Base-by-base conservation (phyloP, 2,113 vertebrate genomes). In the Megalops atlanticus region DNA sequence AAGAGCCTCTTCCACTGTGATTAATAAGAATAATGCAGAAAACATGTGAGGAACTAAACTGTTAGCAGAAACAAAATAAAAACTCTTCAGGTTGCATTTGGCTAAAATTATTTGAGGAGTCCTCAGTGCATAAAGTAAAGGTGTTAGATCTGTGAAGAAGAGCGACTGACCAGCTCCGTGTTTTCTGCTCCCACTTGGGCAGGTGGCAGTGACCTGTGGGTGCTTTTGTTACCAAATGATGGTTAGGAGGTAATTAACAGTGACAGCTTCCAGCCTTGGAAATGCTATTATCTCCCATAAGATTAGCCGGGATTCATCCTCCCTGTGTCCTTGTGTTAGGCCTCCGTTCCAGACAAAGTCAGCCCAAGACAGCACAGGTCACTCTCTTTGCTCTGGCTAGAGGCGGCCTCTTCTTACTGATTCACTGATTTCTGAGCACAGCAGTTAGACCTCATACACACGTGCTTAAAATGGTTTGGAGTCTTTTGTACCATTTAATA, bases 261-360 rank as follows among this genome's bases (percentile, higher is more conserved):
- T 79, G 81, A 79, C 77, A 83, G 76, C 81, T 35, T 40, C 12
- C 52, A 82, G 81, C 31, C 71, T 72, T 33, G 76, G 71, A 64
- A 75, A 83, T 79, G 81, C 76, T 78, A 68, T 83, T 79, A 83
- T 78, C 81, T 40, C 77, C 49, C 21, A 79, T n/a, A 27, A 49
- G 81, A 73, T 79, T 79, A 83, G 40, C 40, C 41, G 27, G 39
- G 76, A 58, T 75, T 74, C 81, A 83, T 39, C 81, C 70, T 74
- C 40, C 27, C 39, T 8, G 21, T 47, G 71, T 64, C 81, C 71
- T 79, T 39, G 52, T 54, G 68, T 64, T 38, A 64, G 70, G 58
- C 70, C 31, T 54, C 41, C 43, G 49, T 18, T 11, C 39, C 71
- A 74, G 77, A 79, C 75, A 52, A 43, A 79, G 70, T 83, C 81